Percentiles rank a stretch among this genome's conserved stretches.
These are phyloP conservation scores for Xerus rutilus DNA, from an alignment of 2,797 vertebrate species.

Conservation along the genomic window DNA sequence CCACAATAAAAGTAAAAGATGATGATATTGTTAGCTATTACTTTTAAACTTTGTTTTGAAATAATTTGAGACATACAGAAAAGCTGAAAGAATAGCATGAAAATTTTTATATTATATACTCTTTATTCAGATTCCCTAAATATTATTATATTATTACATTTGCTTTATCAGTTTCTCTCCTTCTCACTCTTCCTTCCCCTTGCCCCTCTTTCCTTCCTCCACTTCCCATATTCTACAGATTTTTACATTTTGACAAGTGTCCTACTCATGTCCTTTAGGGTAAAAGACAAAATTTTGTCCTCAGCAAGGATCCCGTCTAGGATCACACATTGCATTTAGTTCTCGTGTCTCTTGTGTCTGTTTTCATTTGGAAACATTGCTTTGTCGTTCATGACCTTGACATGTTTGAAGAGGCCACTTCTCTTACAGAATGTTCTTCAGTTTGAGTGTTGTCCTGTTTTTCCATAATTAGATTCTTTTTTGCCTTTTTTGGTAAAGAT, in stretches of 20 bases:
- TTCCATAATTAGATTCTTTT: not conserved
- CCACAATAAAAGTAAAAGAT: not conserved
- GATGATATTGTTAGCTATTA: not conserved
- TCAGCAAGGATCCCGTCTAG: not conserved
- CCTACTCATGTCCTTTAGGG: not conserved
- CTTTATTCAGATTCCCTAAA: not conserved
- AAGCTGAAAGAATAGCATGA: not conserved
- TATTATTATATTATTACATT: not conserved
- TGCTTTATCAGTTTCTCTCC: not conserved
- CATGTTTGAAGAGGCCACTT: not conserved
- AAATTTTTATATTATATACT: not conserved
- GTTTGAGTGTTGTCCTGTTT: not conserved
- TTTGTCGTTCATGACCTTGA: not conserved
- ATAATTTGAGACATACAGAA: not conserved
- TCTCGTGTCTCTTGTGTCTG: not conserved
- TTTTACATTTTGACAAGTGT: not conserved
- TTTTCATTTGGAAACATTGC: not conserved
- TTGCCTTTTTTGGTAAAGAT: not conserved
- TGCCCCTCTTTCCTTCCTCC: not conserved
- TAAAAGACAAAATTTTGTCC: not conserved
- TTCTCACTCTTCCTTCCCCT: not conserved
- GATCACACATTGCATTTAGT: not conserved
- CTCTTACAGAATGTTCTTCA: not conserved
- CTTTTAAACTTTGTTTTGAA: constrained; percentile 2
- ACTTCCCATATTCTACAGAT: not conserved